These are phyloP conservation scores for Cetoscarus ocellatus DNA, from an alignment of 2,797 vertebrate species.

Conservation along the genomic window DNA sequence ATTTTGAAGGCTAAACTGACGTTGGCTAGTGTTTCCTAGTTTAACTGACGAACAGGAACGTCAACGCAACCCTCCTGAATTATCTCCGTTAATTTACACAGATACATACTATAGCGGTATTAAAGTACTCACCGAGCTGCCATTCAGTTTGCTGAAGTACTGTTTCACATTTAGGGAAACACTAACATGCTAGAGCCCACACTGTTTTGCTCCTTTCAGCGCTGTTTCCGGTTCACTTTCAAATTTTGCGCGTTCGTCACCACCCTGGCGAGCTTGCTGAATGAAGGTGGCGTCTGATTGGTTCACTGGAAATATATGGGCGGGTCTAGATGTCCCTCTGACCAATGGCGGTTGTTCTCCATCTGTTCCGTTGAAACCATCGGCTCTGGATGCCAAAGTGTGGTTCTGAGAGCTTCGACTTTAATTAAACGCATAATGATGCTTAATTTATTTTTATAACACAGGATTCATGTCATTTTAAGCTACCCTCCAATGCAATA, in stretches of 20 bases:
- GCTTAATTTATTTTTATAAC: too few species aligned
- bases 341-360: slow-evolving; percentile 50
- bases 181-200: neutral
- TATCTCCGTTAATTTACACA: neutral
- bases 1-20: slow-evolving; percentile 31
- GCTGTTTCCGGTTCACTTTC: slow-evolving; percentile 83
- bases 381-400: too few species aligned
- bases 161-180: neutral
- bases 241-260: slow-evolving; percentile 84
- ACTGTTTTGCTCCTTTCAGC: slow-evolving; percentile 27
- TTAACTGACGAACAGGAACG: neutral
- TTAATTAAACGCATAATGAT: too few species aligned
- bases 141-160: slow-evolving; percentile 21
- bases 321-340: neutral
- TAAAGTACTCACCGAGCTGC: slow-evolving; percentile 56
- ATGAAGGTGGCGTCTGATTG: slow-evolving; percentile 50
- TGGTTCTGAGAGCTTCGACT: too few species aligned
- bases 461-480: too few species aligned
- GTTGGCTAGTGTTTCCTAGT: slow-evolving; percentile 38
- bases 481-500: too few species aligned
- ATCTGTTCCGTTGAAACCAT: too few species aligned
- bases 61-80: neutral
- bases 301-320: slow-evolving; percentile 18
- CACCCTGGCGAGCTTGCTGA: slow-evolving; percentile 14
- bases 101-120: neutral